Evolutionary conservation across 1,140 invertebrate species (phyloP), one percentile per base, ranked within the genome.

Genomic region (Doryteuthis pealeii): DNA sequence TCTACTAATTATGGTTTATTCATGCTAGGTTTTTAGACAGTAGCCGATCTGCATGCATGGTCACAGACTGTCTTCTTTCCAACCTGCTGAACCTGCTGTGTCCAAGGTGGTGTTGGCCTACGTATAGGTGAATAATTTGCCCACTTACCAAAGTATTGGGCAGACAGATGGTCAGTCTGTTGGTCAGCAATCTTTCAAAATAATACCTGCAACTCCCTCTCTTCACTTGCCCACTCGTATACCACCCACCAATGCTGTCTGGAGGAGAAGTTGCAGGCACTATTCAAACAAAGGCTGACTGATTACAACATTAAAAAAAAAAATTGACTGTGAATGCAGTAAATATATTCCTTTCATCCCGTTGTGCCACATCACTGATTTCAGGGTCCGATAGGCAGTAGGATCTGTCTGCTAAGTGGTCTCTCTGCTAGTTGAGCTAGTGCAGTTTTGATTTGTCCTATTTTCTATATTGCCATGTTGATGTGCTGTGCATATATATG

Each of bases 11-110:
- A 62, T 28, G 54, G 54, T 62, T 62, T 62, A 62, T 62, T 62
- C 54, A 62, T 68, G 66, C 66, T 68, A 68, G 66, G 66, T 68
- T 31, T 68, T 68, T 68, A 68, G 66, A 68, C 66, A 68, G 66
- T 68, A 68, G 66, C 28, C 28, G 66, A 68, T 68, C 54, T 62
- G 66, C 32, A 68, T 68, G 66, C 66, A 28, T 26, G 66, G 66
- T 33, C 66, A 68, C 54, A 62, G 54, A 62, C 54, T 62, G 54
- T 62, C 54, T 62, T 62, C 22, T 32, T 68, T 31, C 66, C 66
- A 68, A 32, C 66, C 66, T 68, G 28, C 66, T 68, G 28, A 68
- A 68, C 18, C 66, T 68, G 28, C 66, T 68, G 66, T 68, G 28
- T 68, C 66, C n/a, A 28, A 33, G 22, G 30, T 33, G 32, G 28